Evolutionary conservation across 2,797 vertebrate genomes (phyloP), one percentile per base, ranked within the genome.

Genomic region (Fundulus diaphanus): DNA sequence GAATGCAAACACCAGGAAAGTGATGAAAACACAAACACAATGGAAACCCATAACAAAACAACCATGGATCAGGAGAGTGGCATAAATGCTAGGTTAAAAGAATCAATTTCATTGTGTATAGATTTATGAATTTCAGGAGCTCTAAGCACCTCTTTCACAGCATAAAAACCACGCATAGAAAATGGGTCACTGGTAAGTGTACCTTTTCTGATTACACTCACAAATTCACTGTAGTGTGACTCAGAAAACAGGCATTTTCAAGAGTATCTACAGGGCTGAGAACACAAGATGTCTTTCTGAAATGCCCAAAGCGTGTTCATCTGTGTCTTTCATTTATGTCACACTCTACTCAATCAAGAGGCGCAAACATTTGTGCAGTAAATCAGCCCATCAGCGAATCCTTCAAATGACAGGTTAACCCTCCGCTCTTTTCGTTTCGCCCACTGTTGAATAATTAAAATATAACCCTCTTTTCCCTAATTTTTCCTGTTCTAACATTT

Each of bases 221-320:
- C 78, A 88, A 85, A 92, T 81, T 81, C 80, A 82, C 74, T 81
- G 48, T 42, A 33, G 74, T 80, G 75, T 79, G 85, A 79, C 77
- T 65, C 78, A 85, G 81, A 80, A 88, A 83, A 75, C 40, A 29
- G 72, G 18, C 83, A 82, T 88, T 88, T 90, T 90, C 77, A 37
- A 9, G 18, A 68, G 56, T 92, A 86, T 92, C 92, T 92, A 83
- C 70, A 31, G 68, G 86, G 79, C 82, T n/a, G n/a, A 79, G 79
- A 89, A 91, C 86, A 92, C 89, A 91, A 85, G 80, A 82, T 72
- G 68, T 81, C 88, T 77, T 83, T 91, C 88, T 87, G 84, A 90
- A 90, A 89, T 65, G 72, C 69, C 74, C 81, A 75, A 59, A 76
- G 82, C 75, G 86, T 85, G 85, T 91, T 90, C 87, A 90, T 81